These are phyloP conservation scores for Psittacara wagleri DNA, from an alignment of 2,113 vertebrate genomes.

Conservation along the genomic window DNA sequence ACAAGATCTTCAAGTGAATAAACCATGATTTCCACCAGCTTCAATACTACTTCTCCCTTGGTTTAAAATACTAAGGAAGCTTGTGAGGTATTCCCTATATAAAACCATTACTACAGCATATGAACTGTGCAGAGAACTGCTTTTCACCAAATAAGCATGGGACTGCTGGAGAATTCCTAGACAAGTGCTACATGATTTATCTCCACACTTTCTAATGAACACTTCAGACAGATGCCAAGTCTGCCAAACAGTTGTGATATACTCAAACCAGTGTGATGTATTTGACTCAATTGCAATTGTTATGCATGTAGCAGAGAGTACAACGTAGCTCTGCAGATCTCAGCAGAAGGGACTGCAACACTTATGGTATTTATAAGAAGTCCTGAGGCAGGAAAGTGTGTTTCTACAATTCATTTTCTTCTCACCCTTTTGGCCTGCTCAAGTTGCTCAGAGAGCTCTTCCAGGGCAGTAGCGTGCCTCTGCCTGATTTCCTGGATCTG, in stretches of 20 bases:
- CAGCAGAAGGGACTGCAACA: not conserved
- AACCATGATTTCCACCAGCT: not conserved
- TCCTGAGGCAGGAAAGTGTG: not conserved
- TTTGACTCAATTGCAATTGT: not conserved
- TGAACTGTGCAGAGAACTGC: not conserved
- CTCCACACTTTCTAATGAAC: not conserved
- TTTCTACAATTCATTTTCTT: not conserved
- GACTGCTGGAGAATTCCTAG: not conserved
- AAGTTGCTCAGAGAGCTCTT: constrained; percentile 94
- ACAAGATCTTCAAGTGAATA: not conserved
- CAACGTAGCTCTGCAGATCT: not conserved
- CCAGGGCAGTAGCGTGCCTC: constrained; percentile 86
- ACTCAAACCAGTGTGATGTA: not conserved
- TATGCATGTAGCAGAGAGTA: not conserved
- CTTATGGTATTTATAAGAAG: not conserved
- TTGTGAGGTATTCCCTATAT: not conserved
- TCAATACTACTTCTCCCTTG: not conserved
- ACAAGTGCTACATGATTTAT: not conserved
- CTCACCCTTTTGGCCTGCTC: constrained; percentile 96
- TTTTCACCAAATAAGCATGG: not conserved
- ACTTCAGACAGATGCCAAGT: not conserved
- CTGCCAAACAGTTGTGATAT: not conserved
- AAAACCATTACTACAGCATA: not conserved
- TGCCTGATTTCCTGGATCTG: constrained; percentile 97
- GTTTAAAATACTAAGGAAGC: not conserved